Evolutionary conservation across 2,888 invertebrate genomes (phyloP).

Genomic region (Parascotia fuliginaria): DNA sequence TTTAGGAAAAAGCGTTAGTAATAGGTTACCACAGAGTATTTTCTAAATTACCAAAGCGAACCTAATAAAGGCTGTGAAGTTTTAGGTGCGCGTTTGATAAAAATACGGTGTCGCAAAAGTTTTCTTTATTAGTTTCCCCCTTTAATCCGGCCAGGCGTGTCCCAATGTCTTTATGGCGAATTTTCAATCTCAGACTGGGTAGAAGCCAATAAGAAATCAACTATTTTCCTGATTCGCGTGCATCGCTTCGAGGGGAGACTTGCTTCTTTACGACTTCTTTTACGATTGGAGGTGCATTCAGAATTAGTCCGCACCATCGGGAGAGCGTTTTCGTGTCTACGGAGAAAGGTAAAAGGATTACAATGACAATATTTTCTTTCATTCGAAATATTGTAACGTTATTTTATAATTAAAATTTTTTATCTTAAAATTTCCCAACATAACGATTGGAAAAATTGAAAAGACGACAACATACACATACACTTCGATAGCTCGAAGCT

Average conservation of each 20-base stretch:
- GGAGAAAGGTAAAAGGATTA: constrained; percentile 82
- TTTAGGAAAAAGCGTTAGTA: constrained; percentile 56
- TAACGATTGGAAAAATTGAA: constrained; percentile 16
- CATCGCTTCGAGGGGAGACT: constrained; percentile 79
- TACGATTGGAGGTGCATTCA: constrained; percentile 85
- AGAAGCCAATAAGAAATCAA: constrained; percentile 85
- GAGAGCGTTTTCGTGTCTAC: constrained; percentile 83
- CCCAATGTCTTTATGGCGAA: constrained; percentile 85
- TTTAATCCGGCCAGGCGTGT: constrained; percentile 84
- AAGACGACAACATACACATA: constrained; percentile 41
- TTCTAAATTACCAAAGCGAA: constrained; percentile 71
- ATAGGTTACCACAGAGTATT: constrained; percentile 64
- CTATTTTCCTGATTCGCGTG: constrained; percentile 83
- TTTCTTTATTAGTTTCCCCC: constrained; percentile 85
- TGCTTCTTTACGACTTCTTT: constrained; percentile 85
- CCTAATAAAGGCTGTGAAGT: constrained; percentile 79
- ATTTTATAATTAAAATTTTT: constrained; percentile 19
- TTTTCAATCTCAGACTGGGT: constrained; percentile 84
- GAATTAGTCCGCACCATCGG: constrained; percentile 78
- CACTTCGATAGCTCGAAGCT: constrained; percentile 52
- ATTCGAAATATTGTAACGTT: constrained; percentile 28
- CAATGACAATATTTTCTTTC: constrained; percentile 66
- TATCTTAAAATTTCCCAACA: constrained; percentile 3
- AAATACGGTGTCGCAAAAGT: constrained; percentile 85
- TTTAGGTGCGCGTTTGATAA: constrained; percentile 80